Conservation (phyloP, 2,888 invertebrate genomes). For the Exephanes ischioxanthus region DNA sequence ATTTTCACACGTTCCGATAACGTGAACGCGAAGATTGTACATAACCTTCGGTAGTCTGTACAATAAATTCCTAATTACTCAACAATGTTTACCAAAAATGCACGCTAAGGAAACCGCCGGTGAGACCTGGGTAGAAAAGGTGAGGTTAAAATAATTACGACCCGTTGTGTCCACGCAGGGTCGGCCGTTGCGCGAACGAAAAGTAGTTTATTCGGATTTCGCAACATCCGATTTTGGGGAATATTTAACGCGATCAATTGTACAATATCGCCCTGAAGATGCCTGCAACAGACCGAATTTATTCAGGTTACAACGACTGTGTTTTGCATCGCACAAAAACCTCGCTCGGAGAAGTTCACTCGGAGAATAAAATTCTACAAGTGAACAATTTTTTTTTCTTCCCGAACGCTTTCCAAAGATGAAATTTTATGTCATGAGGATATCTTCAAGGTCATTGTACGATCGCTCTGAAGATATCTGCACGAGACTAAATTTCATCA, state of each 20-base stretch:
- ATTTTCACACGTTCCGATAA: neutral
- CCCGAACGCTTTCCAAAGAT: no score
- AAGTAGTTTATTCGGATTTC: neutral
- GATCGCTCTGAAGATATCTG: no score
- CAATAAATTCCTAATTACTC: conserved; percentile 70
- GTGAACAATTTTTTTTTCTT: no score
- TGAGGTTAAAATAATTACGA: conserved; percentile 85
- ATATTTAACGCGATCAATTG: neutral
- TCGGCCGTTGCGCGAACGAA: neutral
- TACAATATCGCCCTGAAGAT: no score
- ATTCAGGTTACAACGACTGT: no score
- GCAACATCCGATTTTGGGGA: neutral
- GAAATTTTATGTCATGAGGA: no score
- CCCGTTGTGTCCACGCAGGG: conserved; percentile 23
- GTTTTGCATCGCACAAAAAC: no score
- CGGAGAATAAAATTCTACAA: no score
- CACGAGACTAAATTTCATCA: no score
- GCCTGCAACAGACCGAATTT: no score
- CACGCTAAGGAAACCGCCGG: conserved; percentile 86
- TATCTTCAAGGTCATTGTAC: no score
- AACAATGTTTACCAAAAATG: conserved; percentile 77
- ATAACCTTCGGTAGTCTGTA: conserved; percentile 22
- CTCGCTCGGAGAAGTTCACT: no score
- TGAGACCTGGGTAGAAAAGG: conserved; percentile 97
- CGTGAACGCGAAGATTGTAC: conserved; percentile 13